Percentiles rank a stretch among this genome's conserved stretches.
Conservation (phyloP, 2,113 vertebrate genomes). For the Ifrita kowaldi region DNA sequence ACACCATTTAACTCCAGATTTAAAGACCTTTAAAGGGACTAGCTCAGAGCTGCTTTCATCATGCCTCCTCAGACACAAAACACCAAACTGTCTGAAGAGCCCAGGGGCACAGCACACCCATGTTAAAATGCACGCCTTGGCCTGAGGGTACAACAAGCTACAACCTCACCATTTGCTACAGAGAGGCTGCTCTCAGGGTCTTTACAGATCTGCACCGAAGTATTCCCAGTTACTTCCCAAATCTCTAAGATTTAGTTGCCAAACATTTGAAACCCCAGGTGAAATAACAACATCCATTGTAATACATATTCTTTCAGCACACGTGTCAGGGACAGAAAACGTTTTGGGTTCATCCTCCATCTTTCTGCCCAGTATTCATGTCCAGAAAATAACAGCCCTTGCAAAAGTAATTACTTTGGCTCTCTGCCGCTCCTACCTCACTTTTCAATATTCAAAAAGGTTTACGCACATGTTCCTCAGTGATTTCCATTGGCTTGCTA, state of each 20-base stretch:
- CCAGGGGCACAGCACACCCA: neutral
- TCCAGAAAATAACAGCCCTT: conserved; percentile 25
- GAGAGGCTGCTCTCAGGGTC: neutral
- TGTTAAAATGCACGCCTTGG: neutral
- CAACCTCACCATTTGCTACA: neutral
- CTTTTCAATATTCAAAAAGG: conserved; percentile 45
- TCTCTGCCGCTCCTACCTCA: conserved; percentile 31
- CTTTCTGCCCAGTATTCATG: neutral
- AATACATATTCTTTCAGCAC: neutral
- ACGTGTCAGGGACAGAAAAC: neutral
- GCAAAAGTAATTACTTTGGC: conserved; percentile 35
- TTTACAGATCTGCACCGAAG: neutral
- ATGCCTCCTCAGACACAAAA: neutral
- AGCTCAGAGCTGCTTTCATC: neutral
- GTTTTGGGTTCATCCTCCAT: conserved; percentile 7
- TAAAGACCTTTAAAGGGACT: neutral
- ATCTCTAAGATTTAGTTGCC: neutral
- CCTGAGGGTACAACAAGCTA: neutral
- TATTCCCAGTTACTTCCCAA: neutral
- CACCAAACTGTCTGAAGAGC: neutral
- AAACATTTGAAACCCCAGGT: neutral
- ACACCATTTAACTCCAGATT: conserved; percentile 10
- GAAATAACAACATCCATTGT: neutral
- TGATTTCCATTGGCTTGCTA: neutral
- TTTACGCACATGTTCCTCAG: conserved; percentile 2